Percentiles rank a stretch among this genome's conserved stretches.
Evolutionary conservation across 2,113 vertebrate genomes (phyloP).

Genomic region (Saguinus midas): DNA sequence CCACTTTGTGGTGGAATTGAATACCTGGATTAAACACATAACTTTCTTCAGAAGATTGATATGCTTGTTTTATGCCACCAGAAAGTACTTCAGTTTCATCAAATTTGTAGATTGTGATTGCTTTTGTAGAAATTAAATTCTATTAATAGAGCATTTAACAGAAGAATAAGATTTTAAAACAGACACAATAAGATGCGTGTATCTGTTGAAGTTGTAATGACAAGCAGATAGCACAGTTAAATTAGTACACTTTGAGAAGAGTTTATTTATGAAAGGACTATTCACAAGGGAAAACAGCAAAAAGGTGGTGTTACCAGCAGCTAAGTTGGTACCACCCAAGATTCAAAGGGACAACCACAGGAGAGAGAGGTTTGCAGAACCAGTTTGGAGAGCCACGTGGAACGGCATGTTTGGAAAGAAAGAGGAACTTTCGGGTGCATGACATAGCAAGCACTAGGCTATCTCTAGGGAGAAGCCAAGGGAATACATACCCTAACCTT

Average conservation of each 20-base stretch:
- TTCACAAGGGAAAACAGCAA: not conserved
- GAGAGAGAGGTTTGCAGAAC: not conserved
- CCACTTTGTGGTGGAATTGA: conserved; percentile 69
- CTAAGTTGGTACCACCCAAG: not conserved
- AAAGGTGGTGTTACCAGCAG: not conserved
- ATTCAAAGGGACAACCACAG: not conserved
- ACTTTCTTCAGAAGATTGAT: conserved; percentile 80
- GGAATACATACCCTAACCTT: not conserved
- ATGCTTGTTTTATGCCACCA: conserved; percentile 72
- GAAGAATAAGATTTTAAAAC: conserved; percentile 24
- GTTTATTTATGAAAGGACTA: not conserved
- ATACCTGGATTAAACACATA: conserved; percentile 70
- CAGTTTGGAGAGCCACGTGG: not conserved
- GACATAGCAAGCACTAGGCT: not conserved
- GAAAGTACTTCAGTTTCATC: conserved; percentile 70
- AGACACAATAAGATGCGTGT: not conserved
- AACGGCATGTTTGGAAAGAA: not conserved
- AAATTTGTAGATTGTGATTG: conserved; percentile 73
- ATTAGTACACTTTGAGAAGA: not conserved
- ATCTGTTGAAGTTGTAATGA: not conserved
- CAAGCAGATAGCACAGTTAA: not conserved
- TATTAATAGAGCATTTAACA: conserved; percentile 70
- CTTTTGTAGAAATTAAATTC: conserved; percentile 79
- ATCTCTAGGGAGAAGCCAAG: not conserved
- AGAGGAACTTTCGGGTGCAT: not conserved